Percentiles rank a stretch among this genome's conserved stretches.
Conservation (phyloP, 2,797 vertebrate species). For the Sebastes paucispinis region DNA sequence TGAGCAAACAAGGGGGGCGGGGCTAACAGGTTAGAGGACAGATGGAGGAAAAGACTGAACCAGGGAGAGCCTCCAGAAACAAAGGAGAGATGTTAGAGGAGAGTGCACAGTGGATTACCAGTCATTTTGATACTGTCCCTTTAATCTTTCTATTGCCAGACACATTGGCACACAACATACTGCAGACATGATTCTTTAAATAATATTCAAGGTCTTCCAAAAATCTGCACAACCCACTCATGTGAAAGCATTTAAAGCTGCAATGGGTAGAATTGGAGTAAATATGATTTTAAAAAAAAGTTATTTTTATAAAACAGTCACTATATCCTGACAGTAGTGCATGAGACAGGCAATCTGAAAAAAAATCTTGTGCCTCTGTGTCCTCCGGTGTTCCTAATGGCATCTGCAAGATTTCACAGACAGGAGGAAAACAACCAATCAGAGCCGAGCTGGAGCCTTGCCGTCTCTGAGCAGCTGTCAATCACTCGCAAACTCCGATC, state of each 20-base stretch:
- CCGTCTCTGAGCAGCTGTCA: too few relatives aligned
- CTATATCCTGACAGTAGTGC: too few relatives aligned
- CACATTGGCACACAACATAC: background rate
- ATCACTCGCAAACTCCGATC: too few relatives aligned
- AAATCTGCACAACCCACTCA: background rate
- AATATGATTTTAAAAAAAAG: too few relatives aligned
- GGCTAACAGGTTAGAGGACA: background rate
- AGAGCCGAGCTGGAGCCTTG: too few relatives aligned
- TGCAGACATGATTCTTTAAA: background rate
- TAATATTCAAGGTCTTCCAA: background rate
- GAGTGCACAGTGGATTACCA: background rate
- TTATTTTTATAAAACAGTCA: too few relatives aligned
- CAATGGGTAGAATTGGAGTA: background rate
- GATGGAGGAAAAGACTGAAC: background rate
- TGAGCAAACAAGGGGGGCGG: conserved; percentile 47
- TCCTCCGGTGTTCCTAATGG: too few relatives aligned
- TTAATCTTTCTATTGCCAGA: background rate
- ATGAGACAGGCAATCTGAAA: too few relatives aligned
- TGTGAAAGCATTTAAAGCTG: background rate
- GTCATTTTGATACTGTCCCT: background rate
- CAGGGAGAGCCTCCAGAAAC: background rate
- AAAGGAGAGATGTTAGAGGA: background rate
- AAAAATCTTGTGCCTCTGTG: too few relatives aligned
- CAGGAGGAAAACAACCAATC: too few relatives aligned
- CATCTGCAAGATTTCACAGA: too few relatives aligned